Evolutionary conservation across 2,888 invertebrate genomes (phyloP), one percentile per base, ranked within the genome.

Genomic region (Aporophyla nigra): DNA sequence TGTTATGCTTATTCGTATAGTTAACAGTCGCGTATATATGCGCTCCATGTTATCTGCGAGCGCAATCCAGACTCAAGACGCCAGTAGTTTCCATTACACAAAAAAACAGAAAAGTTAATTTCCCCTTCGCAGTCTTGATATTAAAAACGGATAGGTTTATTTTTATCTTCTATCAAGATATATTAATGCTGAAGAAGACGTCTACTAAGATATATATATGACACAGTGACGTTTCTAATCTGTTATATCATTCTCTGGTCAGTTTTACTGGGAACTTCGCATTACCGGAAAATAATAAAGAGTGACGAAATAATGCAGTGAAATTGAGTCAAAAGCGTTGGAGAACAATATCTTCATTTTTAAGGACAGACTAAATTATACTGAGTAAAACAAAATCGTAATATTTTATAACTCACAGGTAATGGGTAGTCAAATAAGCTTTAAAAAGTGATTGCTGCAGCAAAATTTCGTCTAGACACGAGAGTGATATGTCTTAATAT

Each of bases 401-500:
- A 46, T n/a, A 59, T 46, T 63, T 65, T 59, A 65, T n/a, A 51
- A 19, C 53, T 19, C 21, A 19, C 16, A 80, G 24, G n/a, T 69
- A 53, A 68, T 63, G 19, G 33, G 56, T 51, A 74, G 2, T 78
- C 24, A 77, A 74, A 68, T 81, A 51, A 62, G 43, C 54, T 67
- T 70, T 67, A 59, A 72, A 73, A 68, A 33, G 3, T 43, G 3
- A 68, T 65, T 12, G 9, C 58, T 62, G 58, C 14, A 46, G 21
- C 19, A 63, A 54, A 74, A 76, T 51, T 70, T 16, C 16, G 71
- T 80, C 84, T 76, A 80, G 85, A 82, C 80, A n/a, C 46, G 14
- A 27, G 43, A 74, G 65, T 54, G 66, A 76, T 82, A 76, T 71
- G 82, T 82, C 74, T 65, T 84, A 67, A 81, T 78, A 73, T 71